Evolutionary conservation across 2,888 invertebrate genomes (phyloP).

Genomic region (Laothoe populi): DNA sequence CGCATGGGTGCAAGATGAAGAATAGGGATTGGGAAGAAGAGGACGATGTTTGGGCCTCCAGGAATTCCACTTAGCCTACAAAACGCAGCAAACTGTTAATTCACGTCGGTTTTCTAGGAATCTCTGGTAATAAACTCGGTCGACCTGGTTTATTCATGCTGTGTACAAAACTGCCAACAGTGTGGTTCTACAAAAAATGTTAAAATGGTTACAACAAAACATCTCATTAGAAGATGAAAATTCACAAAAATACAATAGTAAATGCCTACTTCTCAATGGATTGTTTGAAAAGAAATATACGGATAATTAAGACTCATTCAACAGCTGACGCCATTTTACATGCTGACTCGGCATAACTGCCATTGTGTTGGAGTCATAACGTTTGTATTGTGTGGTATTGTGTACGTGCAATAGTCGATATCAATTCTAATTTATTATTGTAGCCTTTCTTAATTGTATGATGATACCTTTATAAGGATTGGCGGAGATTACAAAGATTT

Average conservation of each 20-base stretch:
- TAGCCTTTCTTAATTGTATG: slow-evolving; percentile 18
- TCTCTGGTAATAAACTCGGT: no score
- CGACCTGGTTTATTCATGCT: no score
- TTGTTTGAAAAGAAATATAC: slow-evolving; percentile 15
- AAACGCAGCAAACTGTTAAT: no score
- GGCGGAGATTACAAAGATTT: no score
- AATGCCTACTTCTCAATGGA: slow-evolving; percentile 15
- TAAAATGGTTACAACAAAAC: not conserved
- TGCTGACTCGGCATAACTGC: slow-evolving; percentile 28
- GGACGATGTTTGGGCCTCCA: no score
- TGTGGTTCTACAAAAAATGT: no score
- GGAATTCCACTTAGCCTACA: no score
- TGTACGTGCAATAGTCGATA: slow-evolving; percentile 23
- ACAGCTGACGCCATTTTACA: slow-evolving; percentile 20
- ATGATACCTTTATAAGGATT: not conserved
- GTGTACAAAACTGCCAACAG: no score
- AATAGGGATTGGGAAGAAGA: no score
- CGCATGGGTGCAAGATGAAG: no score
- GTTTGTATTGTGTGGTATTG: slow-evolving; percentile 27
- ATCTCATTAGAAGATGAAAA: slow-evolving; percentile 1
- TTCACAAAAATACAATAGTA: not conserved
- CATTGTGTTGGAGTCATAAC: slow-evolving; percentile 25
- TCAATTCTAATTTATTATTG: slow-evolving; percentile 27
- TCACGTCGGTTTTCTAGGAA: no score
- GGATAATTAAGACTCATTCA: slow-evolving; percentile 30